phyloP scores from a whole-genome alignment of 2,888 invertebrate species.

The Fabriciana adippe region DNA sequence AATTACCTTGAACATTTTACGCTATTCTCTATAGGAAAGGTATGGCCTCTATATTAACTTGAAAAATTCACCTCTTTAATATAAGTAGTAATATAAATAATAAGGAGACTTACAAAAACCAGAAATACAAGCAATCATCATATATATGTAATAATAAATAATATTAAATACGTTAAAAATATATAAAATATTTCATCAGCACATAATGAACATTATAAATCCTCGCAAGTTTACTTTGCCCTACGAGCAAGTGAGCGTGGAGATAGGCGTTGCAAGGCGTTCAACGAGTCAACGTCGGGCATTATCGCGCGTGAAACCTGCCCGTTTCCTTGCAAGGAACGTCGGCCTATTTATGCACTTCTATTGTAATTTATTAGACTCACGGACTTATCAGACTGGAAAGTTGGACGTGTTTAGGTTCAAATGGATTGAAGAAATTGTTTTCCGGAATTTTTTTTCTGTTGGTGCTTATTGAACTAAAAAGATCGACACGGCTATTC shows the following conservation, averaged over 20 bases:
- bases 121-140: too few species aligned
- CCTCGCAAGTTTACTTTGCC: not conserved
- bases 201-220: constrained; percentile 4
- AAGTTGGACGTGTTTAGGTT: constrained; percentile 3
- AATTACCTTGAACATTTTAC: too few species aligned
- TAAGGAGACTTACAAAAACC: too few species aligned
- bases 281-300: constrained; percentile 28
- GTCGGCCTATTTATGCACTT: constrained; percentile 32
- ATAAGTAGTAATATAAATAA: too few species aligned
- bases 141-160: too few species aligned
- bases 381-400: constrained; percentile 17
- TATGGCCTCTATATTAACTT: too few species aligned
- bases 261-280: constrained; percentile 21
- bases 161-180: too few species aligned
- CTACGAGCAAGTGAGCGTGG: not conserved
- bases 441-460: not conserved
- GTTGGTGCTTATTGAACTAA: too few species aligned
- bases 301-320: constrained; percentile 33
- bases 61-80: too few species aligned
- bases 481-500: too few species aligned
- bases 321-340: constrained; percentile 29
- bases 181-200: not conserved
- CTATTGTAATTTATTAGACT: constrained; percentile 25
- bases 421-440: not conserved
- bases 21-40: not conserved